Evolutionary conservation across 2,113 vertebrate genomes (phyloP).

Genomic region (Coracopsis vasa): DNA sequence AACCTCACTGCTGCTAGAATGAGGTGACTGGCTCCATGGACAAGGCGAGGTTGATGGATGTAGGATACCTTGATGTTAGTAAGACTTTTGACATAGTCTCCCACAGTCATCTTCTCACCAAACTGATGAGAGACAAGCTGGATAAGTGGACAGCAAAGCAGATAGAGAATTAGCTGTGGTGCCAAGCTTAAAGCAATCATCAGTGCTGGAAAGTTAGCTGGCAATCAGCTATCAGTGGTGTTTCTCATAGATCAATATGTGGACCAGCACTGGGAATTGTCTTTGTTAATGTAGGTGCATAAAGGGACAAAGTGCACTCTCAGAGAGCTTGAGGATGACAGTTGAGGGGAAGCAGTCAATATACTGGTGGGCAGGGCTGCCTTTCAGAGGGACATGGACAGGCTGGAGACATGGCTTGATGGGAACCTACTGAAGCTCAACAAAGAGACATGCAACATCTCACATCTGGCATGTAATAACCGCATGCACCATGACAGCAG

Average conservation of each 20-base stretch:
- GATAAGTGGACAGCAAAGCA: background rate
- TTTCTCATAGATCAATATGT: background rate
- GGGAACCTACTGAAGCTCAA: background rate
- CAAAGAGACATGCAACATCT: background rate
- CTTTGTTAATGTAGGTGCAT: background rate
- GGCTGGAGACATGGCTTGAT: background rate
- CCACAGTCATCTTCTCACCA: background rate
- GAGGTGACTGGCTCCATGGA: background rate
- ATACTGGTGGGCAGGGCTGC: background rate
- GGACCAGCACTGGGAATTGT: background rate
- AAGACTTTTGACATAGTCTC: background rate
- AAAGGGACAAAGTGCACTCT: background rate
- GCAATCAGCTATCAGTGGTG: background rate
- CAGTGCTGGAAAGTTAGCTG: background rate
- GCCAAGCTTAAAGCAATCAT: background rate
- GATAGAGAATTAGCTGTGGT: background rate
- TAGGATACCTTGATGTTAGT: background rate
- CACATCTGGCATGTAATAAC: background rate
- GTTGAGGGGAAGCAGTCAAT: background rate
- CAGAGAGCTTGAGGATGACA: background rate
- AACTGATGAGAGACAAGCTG: background rate
- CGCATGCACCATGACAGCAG: background rate
- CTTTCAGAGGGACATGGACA: background rate
- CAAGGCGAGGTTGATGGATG: fast-evolving
- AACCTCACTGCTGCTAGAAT: background rate